Evolutionary conservation across 2,888 invertebrate genomes (phyloP).

Genomic region (Pilophorus perplexus): DNA sequence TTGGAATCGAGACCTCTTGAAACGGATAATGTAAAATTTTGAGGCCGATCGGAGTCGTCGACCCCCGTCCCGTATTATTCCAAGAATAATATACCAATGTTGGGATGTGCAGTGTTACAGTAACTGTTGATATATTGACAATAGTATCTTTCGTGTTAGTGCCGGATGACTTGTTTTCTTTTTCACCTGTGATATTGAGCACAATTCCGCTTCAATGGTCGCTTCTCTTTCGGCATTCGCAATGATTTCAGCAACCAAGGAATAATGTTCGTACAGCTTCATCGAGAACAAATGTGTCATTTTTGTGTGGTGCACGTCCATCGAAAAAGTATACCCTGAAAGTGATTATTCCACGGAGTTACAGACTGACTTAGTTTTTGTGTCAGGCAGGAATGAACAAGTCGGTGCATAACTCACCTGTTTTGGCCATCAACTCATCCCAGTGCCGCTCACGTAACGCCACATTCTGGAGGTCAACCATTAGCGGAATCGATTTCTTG

Average conservation of each 20-base stretch:
- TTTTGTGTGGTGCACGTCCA: slow-evolving; percentile 17
- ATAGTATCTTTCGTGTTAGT: too few relatives aligned
- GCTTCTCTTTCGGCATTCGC: slow-evolving; percentile 31
- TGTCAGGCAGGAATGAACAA: too few relatives aligned
- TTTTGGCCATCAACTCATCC: slow-evolving; percentile 83
- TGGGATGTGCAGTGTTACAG: too few relatives aligned
- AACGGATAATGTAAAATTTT: too few relatives aligned
- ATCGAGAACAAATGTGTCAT: slow-evolving; percentile 27
- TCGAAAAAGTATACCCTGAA: slow-evolving; percentile 5
- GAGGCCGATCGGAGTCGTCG: too few relatives aligned
- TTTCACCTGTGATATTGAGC: slow-evolving; percentile 49
- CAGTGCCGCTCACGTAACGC: slow-evolving; percentile 88
- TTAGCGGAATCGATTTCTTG: slow-evolving; percentile 79
- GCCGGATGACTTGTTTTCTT: too few relatives aligned
- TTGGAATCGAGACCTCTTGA: too few relatives aligned
- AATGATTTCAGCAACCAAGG: slow-evolving; percentile 31
- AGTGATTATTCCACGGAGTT: too few relatives aligned
- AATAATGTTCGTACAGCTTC: slow-evolving; percentile 31
- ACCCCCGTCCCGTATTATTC: too few relatives aligned
- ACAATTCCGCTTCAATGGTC: slow-evolving; percentile 18
- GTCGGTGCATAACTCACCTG: slow-evolving; percentile 64
- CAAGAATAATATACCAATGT: too few relatives aligned
- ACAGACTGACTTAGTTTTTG: too few relatives aligned
- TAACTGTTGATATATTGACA: too few relatives aligned
- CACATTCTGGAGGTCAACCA: slow-evolving; percentile 87